Evolutionary conservation across 64 coral and sea anemone species (phyloP).

Genomic region (Montipora sp.): DNA sequence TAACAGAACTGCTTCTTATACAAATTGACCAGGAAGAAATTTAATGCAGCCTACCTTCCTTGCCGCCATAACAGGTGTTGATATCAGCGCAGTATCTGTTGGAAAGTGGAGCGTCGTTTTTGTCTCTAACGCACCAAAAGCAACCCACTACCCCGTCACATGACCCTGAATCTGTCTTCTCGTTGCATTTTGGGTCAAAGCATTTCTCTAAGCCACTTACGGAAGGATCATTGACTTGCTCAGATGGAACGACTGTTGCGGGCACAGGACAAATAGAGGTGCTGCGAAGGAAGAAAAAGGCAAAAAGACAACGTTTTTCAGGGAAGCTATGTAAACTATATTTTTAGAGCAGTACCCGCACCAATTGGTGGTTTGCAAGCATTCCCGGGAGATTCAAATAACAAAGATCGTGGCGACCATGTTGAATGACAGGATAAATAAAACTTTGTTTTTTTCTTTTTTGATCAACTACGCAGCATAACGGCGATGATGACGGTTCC

Average conservation of each 20-base stretch:
- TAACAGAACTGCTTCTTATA: too few species aligned
- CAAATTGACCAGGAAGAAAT: too few species aligned
- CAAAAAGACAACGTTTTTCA: too few species aligned
- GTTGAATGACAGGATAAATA: too few species aligned
- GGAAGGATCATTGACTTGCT: not conserved
- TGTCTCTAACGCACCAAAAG: constrained; percentile 11
- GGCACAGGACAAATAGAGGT: not conserved
- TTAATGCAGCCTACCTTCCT: not conserved
- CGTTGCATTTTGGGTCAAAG: constrained; percentile 16
- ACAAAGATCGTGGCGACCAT: too few species aligned
- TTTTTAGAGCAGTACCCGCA: too few species aligned
- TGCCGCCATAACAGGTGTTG: not conserved
- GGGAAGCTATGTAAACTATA: not conserved
- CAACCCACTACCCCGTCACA: constrained; percentile 34
- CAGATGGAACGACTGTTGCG: not conserved
- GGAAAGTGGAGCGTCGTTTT: not conserved
- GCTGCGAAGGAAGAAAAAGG: not conserved
- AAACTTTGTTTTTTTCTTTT: too few species aligned
- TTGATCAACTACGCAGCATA: too few species aligned
- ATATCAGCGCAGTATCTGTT: constrained; percentile 13
- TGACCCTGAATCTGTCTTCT: not conserved
- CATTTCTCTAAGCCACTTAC: not conserved
- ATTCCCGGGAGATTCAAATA: too few species aligned
- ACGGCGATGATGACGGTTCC: too few species aligned
- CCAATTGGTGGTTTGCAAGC: too few species aligned